Evolutionary conservation across 2,888 invertebrate genomes (phyloP).

Genomic region (Periphyllus acericola): DNA sequence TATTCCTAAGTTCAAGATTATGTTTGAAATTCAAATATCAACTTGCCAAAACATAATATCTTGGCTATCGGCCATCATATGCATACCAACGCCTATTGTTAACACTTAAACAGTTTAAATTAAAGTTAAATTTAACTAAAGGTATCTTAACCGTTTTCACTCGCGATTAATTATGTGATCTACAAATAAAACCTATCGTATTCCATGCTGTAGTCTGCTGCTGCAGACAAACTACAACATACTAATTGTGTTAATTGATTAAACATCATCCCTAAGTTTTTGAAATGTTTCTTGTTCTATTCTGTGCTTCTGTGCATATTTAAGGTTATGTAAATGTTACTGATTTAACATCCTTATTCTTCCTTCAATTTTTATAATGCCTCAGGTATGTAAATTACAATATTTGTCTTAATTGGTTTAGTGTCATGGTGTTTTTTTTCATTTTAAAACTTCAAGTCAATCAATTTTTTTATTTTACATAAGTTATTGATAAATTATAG

Average conservation of each 20-base stretch:
- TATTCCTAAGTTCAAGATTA: neutral
- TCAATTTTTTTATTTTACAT: too few species aligned
- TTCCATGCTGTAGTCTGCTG: neutral
- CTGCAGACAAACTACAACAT: neutral
- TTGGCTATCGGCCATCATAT: slow-evolving; percentile 44
- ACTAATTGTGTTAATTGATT: neutral
- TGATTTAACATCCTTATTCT: neutral
- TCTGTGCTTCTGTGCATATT: neutral
- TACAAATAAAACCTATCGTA: neutral
- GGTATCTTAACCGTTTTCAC: neutral
- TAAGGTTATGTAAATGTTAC: slow-evolving; percentile 7
- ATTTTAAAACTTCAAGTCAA: neutral
- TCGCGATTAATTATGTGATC: neutral
- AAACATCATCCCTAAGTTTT: neutral
- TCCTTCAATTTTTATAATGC: neutral
- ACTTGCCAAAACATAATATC: neutral
- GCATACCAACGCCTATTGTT: slow-evolving; percentile 48
- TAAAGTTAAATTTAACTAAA: slow-evolving; percentile 53
- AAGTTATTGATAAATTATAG: too few species aligned
- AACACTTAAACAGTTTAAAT: neutral
- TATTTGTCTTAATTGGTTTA: neutral
- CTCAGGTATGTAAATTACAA: neutral
- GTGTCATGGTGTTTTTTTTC: neutral
- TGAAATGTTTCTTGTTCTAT: neutral
- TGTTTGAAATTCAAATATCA: slow-evolving; percentile 7